These are phyloP conservation scores for Rallus crepitans DNA, from an alignment of 2,797 vertebrate genomes.

Conservation along the genomic window DNA sequence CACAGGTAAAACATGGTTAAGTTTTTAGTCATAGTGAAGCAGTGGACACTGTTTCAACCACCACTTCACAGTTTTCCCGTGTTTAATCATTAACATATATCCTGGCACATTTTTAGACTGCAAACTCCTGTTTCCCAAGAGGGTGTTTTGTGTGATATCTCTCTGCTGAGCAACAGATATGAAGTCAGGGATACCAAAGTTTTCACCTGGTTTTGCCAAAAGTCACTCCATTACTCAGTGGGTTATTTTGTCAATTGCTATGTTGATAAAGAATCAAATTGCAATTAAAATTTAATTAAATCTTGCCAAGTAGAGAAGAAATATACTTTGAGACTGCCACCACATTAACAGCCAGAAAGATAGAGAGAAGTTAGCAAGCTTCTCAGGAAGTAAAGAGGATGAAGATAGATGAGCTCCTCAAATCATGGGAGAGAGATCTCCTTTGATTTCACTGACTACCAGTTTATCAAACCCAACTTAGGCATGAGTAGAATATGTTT, in stretches of 20 bases:
- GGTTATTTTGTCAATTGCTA: background rate
- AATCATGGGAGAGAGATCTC: background rate
- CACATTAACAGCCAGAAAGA: background rate
- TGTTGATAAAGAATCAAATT: background rate
- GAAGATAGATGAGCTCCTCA: background rate
- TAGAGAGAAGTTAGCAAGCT: background rate
- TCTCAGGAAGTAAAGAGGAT: background rate
- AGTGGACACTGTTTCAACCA: background rate
- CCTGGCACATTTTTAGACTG: background rate
- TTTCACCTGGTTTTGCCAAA: background rate
- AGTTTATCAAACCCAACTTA: background rate
- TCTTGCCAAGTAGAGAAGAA: background rate
- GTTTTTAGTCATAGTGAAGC: background rate
- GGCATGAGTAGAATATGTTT: background rate
- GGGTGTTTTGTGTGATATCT: background rate
- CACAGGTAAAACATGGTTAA: background rate
- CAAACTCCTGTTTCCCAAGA: background rate
- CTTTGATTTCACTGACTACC: background rate
- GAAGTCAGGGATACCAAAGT: background rate
- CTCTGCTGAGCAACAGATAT: background rate
- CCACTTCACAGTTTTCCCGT: background rate
- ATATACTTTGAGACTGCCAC: conserved; percentile 21
- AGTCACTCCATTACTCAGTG: background rate
- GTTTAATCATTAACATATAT: background rate
- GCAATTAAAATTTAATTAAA: background rate